Evolutionary conservation across 2,888 invertebrate species (phyloP), one percentile per base, ranked within the genome.

Genomic region (Acrocyrtus sp.): DNA sequence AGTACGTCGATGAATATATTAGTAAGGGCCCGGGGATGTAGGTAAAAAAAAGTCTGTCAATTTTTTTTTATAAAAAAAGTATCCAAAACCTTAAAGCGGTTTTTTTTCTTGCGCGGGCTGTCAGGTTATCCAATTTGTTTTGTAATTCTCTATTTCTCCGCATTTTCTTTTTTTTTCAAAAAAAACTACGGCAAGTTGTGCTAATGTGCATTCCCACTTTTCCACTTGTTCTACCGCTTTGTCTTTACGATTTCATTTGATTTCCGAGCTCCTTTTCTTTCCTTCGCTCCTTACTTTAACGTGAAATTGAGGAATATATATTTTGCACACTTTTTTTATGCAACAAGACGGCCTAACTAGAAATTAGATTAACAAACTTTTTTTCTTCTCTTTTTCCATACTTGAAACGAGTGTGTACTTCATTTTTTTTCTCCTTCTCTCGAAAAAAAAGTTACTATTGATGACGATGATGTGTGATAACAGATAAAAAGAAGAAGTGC

Each of bases 311-410:
- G 12, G 34, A 34, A 34, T 34, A n/a, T n/a, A n/a, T n/a, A 34
- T 34, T 34, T 34, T 34, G 12, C 5, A 34, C 6, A 34, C 34
- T 34, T 34, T 34, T 12, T 34, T 34, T 34, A 8, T 34, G 34
- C 34, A 34, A 34, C 5, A 12, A 5, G n/a, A 8, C 12, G 6
- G 34, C 34, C 34, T 34, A 34, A 34, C 41, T 19, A 26, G 17
- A 21, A 65, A 65, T 65, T 65, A 54, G 63, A 65, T 65, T 65
- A 65, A 65, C 54, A 65, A 65, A 65, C 63, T 65, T 65, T 65
- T 54, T n/a, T 43, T 24, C 48, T 65, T 17, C 27, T 43, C 27
- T 27, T 17, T 21, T 57, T 29, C n/a, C 45, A 48, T 48, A n/a
- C 51, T 51, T 50, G 24, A 62, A 24, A 41, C 51, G 26, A 51